Evolutionary conservation across 1,140 invertebrate species (phyloP).

Genomic region (Brachystomella parvula): DNA sequence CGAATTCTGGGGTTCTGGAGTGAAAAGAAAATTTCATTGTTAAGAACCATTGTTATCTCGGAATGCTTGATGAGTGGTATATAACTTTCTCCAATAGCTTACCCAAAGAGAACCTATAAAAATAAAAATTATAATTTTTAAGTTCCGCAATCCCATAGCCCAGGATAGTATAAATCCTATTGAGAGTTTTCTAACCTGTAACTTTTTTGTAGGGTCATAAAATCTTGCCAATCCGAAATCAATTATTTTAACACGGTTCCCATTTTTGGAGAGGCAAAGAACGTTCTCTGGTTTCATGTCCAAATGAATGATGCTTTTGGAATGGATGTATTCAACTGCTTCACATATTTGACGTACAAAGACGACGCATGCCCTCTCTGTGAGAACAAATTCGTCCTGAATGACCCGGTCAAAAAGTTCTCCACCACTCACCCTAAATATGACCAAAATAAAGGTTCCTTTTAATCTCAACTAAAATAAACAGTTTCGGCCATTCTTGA

Average conservation of each 20-base stretch:
- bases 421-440: conserved; percentile 82
- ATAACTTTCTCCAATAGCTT: neutral
- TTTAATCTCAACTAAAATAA: neutral
- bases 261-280: conserved; percentile 83
- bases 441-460: conserved; percentile 35
- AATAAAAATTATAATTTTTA: conserved; percentile 14
- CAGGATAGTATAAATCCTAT: neutral
- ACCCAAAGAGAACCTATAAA: conserved; percentile 27
- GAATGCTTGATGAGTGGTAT: neutral
- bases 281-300: conserved; percentile 99
- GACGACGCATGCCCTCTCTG: conserved; percentile 86
- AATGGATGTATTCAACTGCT: conserved; percentile 91
- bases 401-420: conserved; percentile 97
- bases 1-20: conserved; percentile 97
- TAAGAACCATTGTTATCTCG: neutral
- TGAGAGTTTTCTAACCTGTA: conserved; percentile 48
- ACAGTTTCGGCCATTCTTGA: too few species aligned
- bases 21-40: too few species aligned
- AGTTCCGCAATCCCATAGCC: neutral
- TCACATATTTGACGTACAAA: conserved; percentile 97
- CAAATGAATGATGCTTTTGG: conserved; percentile 85
- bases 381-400: conserved; percentile 94
- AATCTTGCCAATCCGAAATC: conserved; percentile 91
- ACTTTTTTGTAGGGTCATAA: conserved; percentile 82
- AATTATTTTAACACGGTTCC: conserved; percentile 96